These are phyloP conservation scores for Microtus ochrogaster DNA, from an alignment of 2,113 vertebrate genomes.

Conservation along the genomic window DNA sequence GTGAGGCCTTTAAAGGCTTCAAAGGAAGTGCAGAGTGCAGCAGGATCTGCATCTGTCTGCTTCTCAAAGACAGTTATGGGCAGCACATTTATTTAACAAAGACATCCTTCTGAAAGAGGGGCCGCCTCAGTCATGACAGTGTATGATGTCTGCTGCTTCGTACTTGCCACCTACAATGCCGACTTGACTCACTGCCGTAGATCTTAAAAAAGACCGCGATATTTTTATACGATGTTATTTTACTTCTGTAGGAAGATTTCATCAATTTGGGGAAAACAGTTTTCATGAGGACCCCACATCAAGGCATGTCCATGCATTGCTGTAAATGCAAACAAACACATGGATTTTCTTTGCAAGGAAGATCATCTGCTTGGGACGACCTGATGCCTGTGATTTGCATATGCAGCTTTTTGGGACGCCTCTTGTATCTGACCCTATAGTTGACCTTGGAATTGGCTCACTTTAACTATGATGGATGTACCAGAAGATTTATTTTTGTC, in stretches of 20 bases:
- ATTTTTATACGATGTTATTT: background rate
- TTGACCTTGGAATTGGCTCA: slow-evolving; percentile 81
- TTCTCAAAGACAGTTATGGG: slow-evolving; percentile 67
- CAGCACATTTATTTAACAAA: slow-evolving; percentile 70
- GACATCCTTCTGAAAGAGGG: slow-evolving; percentile 68
- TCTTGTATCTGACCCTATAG: slow-evolving; percentile 76
- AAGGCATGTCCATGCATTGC: background rate
- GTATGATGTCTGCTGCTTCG: background rate
- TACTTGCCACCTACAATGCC: background rate
- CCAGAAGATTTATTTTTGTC: slow-evolving; percentile 82
- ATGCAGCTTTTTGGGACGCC: slow-evolving; percentile 69
- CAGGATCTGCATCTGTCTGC: slow-evolving; percentile 65
- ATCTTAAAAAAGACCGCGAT: slow-evolving; percentile 31
- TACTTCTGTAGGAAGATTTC: background rate
- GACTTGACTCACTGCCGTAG: background rate
- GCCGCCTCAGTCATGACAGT: slow-evolving; percentile 11
- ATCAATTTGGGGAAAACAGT: slow-evolving; percentile 27
- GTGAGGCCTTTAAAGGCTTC: slow-evolving; percentile 81
- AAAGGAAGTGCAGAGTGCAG: slow-evolving; percentile 64
- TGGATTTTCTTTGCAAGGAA: slow-evolving; percentile 30
- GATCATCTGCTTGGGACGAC: slow-evolving; percentile 67
- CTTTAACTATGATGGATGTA: slow-evolving; percentile 79
- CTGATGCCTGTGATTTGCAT: slow-evolving; percentile 54
- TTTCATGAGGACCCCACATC: slow-evolving; percentile 44
- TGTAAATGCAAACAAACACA: slow-evolving; percentile 15